Conservation (phyloP, 2,113 vertebrate species). For the Geococcyx californianus region DNA sequence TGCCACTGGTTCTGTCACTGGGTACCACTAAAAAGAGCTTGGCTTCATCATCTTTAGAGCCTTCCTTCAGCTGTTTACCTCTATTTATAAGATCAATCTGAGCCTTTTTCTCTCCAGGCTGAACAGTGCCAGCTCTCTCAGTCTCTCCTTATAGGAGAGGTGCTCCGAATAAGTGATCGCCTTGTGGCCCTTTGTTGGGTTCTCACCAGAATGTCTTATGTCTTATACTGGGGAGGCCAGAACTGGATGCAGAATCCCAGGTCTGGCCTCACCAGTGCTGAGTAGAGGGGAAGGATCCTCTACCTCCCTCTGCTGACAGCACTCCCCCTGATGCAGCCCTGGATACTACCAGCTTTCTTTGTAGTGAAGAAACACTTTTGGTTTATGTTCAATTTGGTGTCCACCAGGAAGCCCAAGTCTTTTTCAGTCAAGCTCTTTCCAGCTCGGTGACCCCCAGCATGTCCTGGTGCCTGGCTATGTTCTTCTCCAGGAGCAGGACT, state of each 20-base stretch:
- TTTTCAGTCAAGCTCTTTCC: not conserved
- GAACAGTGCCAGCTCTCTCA: not conserved
- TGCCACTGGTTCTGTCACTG: not conserved
- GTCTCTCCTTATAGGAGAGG: too few species aligned
- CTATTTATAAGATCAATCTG: not conserved
- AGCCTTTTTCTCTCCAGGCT: not conserved
- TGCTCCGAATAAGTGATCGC: too few species aligned
- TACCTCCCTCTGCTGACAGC: not conserved
- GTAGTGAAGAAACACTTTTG: not conserved
- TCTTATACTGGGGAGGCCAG: not conserved
- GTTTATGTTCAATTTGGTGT: not conserved
- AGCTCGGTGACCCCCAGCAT: not conserved
- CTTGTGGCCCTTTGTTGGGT: not conserved
- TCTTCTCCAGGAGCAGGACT: not conserved
- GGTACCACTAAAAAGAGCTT: not conserved
- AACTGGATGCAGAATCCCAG: not conserved
- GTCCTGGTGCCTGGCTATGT: not conserved
- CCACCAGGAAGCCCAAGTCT: not conserved
- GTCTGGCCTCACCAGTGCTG: not conserved
- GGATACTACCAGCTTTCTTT: not conserved
- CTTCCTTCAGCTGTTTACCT: not conserved
- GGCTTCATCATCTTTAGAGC: fast-evolving
- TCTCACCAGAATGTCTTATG: not conserved
- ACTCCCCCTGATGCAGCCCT: not conserved
- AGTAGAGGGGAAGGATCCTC: not conserved